Evolutionary conservation across 2,113 vertebrate species (phyloP).

Genomic region (Channa maculata): DNA sequence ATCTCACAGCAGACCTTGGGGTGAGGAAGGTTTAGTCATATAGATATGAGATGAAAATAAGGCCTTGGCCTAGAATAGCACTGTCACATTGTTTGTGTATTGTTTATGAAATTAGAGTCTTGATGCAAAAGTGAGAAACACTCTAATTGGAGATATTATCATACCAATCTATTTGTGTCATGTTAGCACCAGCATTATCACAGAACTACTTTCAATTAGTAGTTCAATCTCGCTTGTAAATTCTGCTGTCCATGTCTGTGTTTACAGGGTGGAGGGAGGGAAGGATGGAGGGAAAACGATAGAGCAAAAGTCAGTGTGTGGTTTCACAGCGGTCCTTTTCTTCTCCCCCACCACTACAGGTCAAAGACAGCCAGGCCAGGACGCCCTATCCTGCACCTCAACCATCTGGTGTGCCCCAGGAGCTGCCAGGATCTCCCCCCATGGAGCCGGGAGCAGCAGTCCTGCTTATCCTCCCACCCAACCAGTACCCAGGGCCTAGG

Average conservation of each 20-base stretch:
- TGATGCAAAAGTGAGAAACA: constrained; percentile 25
- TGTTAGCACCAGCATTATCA: constrained; percentile 16
- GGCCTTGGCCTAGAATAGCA: constrained; percentile 39
- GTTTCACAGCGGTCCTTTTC: constrained; percentile 30
- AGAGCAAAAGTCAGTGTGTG: constrained; percentile 22
- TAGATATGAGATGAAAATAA: constrained; percentile 61
- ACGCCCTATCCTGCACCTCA: constrained; percentile 66
- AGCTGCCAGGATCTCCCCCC: constrained; percentile 74
- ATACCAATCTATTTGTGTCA: constrained; percentile 23
- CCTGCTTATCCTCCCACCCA: constrained; percentile 39
- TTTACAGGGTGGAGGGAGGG: constrained; percentile 1
- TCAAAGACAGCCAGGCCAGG: constrained; percentile 73
- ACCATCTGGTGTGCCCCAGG: constrained; percentile 81
- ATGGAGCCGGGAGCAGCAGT: constrained; percentile 46
- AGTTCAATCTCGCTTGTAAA: neutral
- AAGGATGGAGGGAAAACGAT: constrained; percentile 7
- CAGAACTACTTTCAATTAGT: neutral
- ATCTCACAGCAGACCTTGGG: constrained; percentile 49
- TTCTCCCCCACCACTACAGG: constrained; percentile 49
- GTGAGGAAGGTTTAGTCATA: constrained; percentile 44
- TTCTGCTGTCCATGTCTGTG: constrained; percentile 7
- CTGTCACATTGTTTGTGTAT: constrained; percentile 52
- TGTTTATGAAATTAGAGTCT: constrained; percentile 47
- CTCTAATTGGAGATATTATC: constrained; percentile 34
- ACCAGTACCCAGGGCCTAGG: constrained; percentile 41